Evolutionary conservation across 1,140 invertebrate species (phyloP).

Genomic region (Cotesia glomerata): DNA sequence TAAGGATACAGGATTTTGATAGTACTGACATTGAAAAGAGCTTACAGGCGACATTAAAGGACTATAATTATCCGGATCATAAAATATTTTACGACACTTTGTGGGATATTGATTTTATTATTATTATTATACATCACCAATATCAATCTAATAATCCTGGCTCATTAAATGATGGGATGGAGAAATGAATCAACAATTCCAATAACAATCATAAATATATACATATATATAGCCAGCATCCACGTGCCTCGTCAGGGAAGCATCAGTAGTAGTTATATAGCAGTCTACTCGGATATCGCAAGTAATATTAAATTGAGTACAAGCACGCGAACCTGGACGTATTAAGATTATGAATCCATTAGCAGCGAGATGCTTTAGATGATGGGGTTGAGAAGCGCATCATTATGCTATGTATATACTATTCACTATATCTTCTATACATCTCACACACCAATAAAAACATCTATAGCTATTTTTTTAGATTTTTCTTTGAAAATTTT

Average conservation of each 20-base stretch:
- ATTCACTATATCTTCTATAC: too few relatives aligned
- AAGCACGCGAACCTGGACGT: conserved; percentile 45
- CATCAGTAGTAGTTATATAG: not conserved
- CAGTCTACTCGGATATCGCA: not conserved
- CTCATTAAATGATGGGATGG: not conserved
- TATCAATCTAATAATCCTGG: not conserved
- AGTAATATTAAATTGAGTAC: conserved; percentile 46
- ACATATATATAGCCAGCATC: not conserved
- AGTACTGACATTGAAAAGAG: not conserved
- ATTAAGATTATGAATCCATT: conserved; percentile 57
- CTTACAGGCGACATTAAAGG: not conserved
- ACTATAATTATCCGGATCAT: not conserved
- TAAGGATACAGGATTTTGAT: not conserved
- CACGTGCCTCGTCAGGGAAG: not conserved
- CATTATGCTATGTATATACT: conserved; percentile 28
- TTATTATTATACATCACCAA: not conserved
- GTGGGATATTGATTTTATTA: not conserved
- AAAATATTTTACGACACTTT: not conserved
- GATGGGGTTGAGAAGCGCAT: conserved; percentile 37
- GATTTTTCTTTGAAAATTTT: too few relatives aligned
- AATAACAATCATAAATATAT: not conserved
- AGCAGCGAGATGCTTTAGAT: conserved; percentile 38
- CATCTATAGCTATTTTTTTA: too few relatives aligned
- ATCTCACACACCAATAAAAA: conserved; percentile 23
- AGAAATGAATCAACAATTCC: not conserved